phyloP scores from a whole-genome alignment of 1,140 invertebrate genomes.

The Sycophila sp. region DNA sequence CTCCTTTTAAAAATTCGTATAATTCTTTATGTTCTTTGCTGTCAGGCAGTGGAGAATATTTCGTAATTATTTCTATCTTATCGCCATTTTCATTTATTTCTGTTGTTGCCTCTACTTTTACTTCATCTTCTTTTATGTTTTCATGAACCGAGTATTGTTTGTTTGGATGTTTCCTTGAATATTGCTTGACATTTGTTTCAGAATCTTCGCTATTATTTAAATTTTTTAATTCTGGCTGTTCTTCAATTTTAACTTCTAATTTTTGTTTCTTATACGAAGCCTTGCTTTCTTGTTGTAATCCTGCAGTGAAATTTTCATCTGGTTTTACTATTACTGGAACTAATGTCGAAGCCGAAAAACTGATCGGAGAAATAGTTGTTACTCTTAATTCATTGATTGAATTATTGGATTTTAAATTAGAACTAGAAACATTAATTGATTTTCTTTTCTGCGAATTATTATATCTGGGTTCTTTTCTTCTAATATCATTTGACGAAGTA shows the following conservation, averaged over 20 bases:
- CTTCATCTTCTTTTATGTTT: constrained; percentile 34
- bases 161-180: constrained; percentile 25
- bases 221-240: not conserved
- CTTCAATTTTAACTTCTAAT: not conserved
- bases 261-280: not conserved
- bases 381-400: not conserved
- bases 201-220: not conserved
- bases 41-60: constrained; percentile 33
- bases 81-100: constrained; percentile 19
- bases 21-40: constrained; percentile 21
- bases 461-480: constrained; percentile 52
- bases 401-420: not conserved
- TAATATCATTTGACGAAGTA: constrained; percentile 27
- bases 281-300: constrained; percentile 21
- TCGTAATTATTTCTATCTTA: no score
- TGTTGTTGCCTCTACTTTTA: constrained; percentile 18
- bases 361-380: no score
- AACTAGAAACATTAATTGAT: not conserved
- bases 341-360: constrained; percentile 21
- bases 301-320: constrained; percentile 1
- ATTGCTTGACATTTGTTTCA: not conserved
- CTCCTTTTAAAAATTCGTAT: constrained; percentile 34
- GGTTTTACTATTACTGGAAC: constrained; percentile 27
- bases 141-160: constrained; percentile 45
- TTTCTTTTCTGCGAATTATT: constrained; percentile 35